Conservation (phyloP, 2,113 vertebrate genomes). For the Platycercus adscitus region DNA sequence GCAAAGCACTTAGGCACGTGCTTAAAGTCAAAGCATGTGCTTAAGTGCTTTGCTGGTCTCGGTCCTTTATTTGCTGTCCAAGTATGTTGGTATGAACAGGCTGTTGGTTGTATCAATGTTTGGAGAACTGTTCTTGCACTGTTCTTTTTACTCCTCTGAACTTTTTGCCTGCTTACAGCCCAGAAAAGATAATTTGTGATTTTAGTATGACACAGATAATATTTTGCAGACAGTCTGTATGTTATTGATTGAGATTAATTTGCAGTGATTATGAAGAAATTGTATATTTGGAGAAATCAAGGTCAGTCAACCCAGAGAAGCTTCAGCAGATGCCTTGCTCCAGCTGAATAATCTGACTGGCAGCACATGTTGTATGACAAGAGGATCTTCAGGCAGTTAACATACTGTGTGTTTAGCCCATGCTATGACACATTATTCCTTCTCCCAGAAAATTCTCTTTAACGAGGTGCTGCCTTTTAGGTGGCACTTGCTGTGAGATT, state of each 20-base stretch:
- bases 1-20: slow-evolving; percentile 65
- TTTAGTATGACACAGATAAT: neutral
- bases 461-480: neutral
- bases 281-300: neutral
- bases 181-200: neutral
- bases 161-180: neutral
- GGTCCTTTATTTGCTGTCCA: slow-evolving; percentile 36
- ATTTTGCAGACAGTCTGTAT: neutral
- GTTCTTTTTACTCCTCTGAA: neutral
- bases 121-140: neutral
- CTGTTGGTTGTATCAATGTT: slow-evolving; percentile 5
- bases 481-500: neutral
- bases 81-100: slow-evolving; percentile 33
- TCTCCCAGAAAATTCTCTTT: neutral
- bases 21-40: slow-evolving; percentile 57
- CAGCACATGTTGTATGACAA: neutral
- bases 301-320: neutral
- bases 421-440: neutral
- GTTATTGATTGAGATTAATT: neutral
- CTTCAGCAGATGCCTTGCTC: neutral
- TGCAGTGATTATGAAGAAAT: neutral
- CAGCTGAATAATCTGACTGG: neutral
- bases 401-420: neutral
- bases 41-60: slow-evolving; percentile 53
- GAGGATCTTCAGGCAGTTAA: neutral